Evolutionary conservation across 2,888 invertebrate genomes (phyloP), one percentile per base, ranked within the genome.

Genomic region (Plagodis dolabraria): DNA sequence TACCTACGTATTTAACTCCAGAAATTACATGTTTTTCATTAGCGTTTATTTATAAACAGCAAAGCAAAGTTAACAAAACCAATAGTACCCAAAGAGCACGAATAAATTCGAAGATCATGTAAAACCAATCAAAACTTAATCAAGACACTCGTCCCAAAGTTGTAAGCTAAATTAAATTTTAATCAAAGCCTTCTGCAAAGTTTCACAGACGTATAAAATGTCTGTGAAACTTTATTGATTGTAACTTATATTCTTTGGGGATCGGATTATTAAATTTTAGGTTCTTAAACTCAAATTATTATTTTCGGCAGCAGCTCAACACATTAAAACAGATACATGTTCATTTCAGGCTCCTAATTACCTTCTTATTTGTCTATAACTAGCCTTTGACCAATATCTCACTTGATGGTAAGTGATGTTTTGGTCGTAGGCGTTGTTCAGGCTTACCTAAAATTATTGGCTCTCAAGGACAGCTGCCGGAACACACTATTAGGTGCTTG

Each of bases 51-150:
- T 22, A 22, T 22, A 36, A 40, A 40, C 11, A 44, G 34, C 6
- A 12, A 43, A 43, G 6, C 12, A 40, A 40, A 40, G 40, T 43
- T 46, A 6, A 33, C 38, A 22, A 36, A 48, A 54, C 54, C 46
- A 36, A 42, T 42, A 36, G 47, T 36, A 43, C 36, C 47, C 12
- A 10, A 10, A 12, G 11, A 45, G 43, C 34, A 10, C 43, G 38
- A 47, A 44, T 47, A 53, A 53, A 57, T 52, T 53, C 43, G 33
- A 48, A 52, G 57, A 57, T 53, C 57, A 53, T 57, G 52, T 44
- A 53, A 52, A 57, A 57, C 52, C 57, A 57, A 57, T 57, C 52
- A 52, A 44, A 47, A 60, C 45, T 55, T 47, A 57, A 64, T 64
- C 60, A 64, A 58, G 58, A 48, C 12, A 49, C 42, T 47, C 49